Evolutionary conservation across 2,113 vertebrate genomes (phyloP), one percentile per base, ranked within the genome.

Genomic region (Fukomys damarensis): DNA sequence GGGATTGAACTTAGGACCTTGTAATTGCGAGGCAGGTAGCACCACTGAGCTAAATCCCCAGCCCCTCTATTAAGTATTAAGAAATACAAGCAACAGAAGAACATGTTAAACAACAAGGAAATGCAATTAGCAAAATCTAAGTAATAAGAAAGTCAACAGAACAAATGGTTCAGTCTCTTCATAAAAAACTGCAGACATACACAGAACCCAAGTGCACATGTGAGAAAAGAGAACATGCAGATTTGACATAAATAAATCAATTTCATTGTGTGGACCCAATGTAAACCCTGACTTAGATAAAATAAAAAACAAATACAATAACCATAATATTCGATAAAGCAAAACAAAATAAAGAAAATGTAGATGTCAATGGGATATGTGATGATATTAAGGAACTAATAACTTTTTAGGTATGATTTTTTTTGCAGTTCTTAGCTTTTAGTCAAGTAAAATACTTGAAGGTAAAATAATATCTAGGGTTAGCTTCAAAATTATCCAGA

Each of bases 401-500:
- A 72, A 70, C 38, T 92, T 76, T 91, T 83, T 54, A 77, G 35
- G 35, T 17, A 10, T 41, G 41, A 86, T 8, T 88, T 30, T 52
- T 76, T 92, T 93, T 63, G 24, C 0, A 85, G 83, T 56, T 79
- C 32, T 86, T 87, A 68, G 38, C 38, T 70, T 66, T 94, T 65
- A 80, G 38, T 85, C 58, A 89, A 65, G 19, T 14, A 85, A 85
- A 92, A 72, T 56, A 89, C 41, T 49, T 92, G 5, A 26, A 59
- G 58, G 61, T 66, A 17, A 94, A 88, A 70, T 46, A 79, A 77
- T 81, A 63, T 72, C 43, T 94, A 30, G 14, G 32, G 43, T 95
- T 95, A 86, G 20, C 80, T 86, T 92, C 43, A 88, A 92, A 85
- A 96, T 85, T 66, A 66, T 30, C n/a, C 65, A 94, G 54, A 91